Percentiles rank a stretch among this genome's conserved stretches.
Conservation (phyloP, 1,140 invertebrate genomes). For the Probaryconus sp. region DNA sequence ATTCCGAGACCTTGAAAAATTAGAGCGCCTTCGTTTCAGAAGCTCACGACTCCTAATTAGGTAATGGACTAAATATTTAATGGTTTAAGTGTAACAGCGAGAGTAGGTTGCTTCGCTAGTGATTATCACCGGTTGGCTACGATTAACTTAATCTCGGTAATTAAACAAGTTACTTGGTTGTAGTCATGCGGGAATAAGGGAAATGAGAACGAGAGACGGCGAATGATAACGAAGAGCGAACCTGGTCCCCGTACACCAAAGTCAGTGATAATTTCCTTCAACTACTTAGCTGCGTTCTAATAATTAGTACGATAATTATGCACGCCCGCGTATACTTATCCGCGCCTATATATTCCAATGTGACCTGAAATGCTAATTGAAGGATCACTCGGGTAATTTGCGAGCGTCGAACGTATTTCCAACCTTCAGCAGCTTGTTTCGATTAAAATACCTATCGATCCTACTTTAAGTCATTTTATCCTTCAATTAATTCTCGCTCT, state of each 20-base stretch:
- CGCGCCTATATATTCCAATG: constrained; percentile 57
- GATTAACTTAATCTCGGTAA: constrained; percentile 77
- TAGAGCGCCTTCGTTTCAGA: too few species aligned
- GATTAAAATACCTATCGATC: constrained; percentile 12
- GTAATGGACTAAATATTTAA: constrained; percentile 40
- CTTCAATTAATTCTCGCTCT: too few species aligned
- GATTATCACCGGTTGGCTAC: constrained; percentile 73
- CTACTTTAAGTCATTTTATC: not conserved
- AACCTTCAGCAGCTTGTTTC: too few species aligned
- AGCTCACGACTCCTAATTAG: constrained; percentile 15
- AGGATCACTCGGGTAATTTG: constrained; percentile 53
- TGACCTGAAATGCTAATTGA: constrained; percentile 76
- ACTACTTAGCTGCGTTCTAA: constrained; percentile 74
- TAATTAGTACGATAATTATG: constrained; percentile 77
- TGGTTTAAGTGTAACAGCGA: constrained; percentile 38
- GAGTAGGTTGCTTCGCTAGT: constrained; percentile 52
- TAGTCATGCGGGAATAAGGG: constrained; percentile 72
- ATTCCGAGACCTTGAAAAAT: too few species aligned
- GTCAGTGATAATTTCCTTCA: constrained; percentile 73
- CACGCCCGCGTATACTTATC: constrained; percentile 63
- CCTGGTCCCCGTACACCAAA: constrained; percentile 57
- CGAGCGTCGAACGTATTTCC: constrained; percentile 10
- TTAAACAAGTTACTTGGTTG: constrained; percentile 76
- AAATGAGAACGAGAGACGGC: constrained; percentile 55
- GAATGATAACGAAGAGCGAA: constrained; percentile 51